Evolutionary conservation across 2,113 vertebrate species (phyloP), one percentile per base, ranked within the genome.

Genomic region (Candoia aspera): DNA sequence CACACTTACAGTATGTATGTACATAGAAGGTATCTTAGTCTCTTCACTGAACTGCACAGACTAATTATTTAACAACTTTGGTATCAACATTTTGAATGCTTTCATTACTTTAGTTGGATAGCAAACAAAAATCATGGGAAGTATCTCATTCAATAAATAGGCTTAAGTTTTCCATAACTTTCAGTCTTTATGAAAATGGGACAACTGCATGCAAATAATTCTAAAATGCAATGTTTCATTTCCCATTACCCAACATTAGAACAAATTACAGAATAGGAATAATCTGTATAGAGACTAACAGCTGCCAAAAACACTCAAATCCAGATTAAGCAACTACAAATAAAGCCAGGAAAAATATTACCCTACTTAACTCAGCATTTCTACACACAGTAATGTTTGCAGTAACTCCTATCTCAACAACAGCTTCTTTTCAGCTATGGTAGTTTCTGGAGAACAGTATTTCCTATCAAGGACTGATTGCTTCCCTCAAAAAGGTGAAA

Each of bases 201-300:
- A 86, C 29, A 93, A 89, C 58, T 33, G 89, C 2, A 1, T 94
- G 59, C 4, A 59, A 92, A 53, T 64, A 55, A 93, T 92, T 93
- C 84, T 54, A 91, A 0, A 24, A 9, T 10, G 24, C 83, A 37
- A 46, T 87, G 37, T 11, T 91, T 91, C 29, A 58, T 57, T 0
- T 42, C 68, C 15, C n/a, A 37, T 4, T 29, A 8, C 13, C 23
- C 9, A 21, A 6, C 13, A 90, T 57, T 57, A 58, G 58, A 46
- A 29, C 23, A 10, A 42, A 90, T 58, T 26, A n/a, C 8, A 53
- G 60, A 33, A 68, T 68, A 68, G 64, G 64, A 68, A 68, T 68
- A 29, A 68, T 68, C 29, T 68, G 1, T 55, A 54, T 17, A 86
- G 49, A 53, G 42, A 73, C 11, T 83, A 53, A 23, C 37, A 29